phyloP scores from a whole-genome alignment of 2,888 invertebrate species.

The Stenurella melanura region DNA sequence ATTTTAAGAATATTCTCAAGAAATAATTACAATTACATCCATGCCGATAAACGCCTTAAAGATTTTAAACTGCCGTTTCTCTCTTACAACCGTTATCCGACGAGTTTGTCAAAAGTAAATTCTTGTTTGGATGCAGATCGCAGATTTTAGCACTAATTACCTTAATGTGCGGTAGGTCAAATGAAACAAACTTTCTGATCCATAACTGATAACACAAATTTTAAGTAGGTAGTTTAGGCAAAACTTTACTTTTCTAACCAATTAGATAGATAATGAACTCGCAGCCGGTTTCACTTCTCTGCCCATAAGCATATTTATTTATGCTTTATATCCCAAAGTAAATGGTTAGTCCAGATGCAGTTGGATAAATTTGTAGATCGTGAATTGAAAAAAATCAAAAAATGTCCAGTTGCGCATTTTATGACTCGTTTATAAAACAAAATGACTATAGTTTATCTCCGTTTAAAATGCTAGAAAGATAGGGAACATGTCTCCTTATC shows the following conservation, averaged over 20 bases:
- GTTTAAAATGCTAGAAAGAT: no score
- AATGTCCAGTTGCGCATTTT: no score
- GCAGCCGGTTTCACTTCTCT: slow-evolving; percentile 5
- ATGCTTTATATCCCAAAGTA: not conserved
- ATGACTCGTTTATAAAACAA: no score
- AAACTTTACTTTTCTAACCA: not conserved
- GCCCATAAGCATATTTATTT: not conserved
- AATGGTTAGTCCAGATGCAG: not conserved
- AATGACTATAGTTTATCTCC: no score
- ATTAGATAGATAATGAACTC: slow-evolving; percentile 16
- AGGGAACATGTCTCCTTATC: no score
- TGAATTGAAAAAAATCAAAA: no score
- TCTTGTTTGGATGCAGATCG: slow-evolving; percentile 2
- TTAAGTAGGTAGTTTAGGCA: slow-evolving; percentile 25
- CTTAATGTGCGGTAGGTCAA: not conserved
- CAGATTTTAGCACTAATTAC: not conserved
- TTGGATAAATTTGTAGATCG: not conserved
- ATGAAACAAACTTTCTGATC: not conserved
- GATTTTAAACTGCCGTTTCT: not conserved
- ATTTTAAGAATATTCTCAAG: slow-evolving; percentile 21
- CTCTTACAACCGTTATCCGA: not conserved
- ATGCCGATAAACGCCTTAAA: slow-evolving; percentile 2
- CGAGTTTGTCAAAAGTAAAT: not conserved
- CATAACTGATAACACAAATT: slow-evolving; percentile 16
- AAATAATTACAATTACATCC: slow-evolving; percentile 27